Base-by-base conservation (phyloP, 1,140 invertebrate species). In the Drosophila bifasciata region DNA sequence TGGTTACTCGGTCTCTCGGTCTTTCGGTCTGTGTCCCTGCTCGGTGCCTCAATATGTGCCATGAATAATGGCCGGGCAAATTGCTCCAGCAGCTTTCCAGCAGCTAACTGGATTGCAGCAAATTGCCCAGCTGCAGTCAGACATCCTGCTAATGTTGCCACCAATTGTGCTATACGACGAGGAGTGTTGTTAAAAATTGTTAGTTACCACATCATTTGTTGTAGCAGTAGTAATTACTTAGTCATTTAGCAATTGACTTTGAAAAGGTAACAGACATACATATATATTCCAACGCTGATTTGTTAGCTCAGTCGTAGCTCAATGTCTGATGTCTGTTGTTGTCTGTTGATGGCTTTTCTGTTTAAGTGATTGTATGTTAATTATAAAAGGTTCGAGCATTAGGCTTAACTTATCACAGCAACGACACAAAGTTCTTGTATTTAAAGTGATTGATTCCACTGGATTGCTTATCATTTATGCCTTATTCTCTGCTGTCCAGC, bases 1-100 rank as follows among this genome's bases (percentile, higher is more conserved):
- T 36, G 71, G 43, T 71, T 63, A 5, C 46, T 61, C 68, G 69
- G 40, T 25, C 62, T 48, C 3, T 25, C 25, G n/a, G 28, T 39
- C 36, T 7, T n/a, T n/a, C n/a, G n/a, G 25, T n/a, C 21, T 28
- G 21, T 7, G 32, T 41, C 21, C 7, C 46, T 52, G 48, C 53
- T 25, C 21, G 11, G 28, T 61, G 73, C 41, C 58, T 63, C 83
- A 78, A 88, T 76, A 88, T 78, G 70, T 86, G 69, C 75, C 75
- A 84, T 88, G 84, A 88, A 83, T 89, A 89, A 88, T 88, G 83
- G 72, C 63, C 75, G 66, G 52, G 72, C 84, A 88, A 88, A 88
- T 88, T 88, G 83, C 71, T 67, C 43, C 43, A 73, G 59, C 39
- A 73, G 70, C 72, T 63, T 56, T 53, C 52, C 49, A 49, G 52